These are phyloP conservation scores for Ceuthmochares aereus DNA, from an alignment of 2,113 vertebrate species.

Conservation along the genomic window DNA sequence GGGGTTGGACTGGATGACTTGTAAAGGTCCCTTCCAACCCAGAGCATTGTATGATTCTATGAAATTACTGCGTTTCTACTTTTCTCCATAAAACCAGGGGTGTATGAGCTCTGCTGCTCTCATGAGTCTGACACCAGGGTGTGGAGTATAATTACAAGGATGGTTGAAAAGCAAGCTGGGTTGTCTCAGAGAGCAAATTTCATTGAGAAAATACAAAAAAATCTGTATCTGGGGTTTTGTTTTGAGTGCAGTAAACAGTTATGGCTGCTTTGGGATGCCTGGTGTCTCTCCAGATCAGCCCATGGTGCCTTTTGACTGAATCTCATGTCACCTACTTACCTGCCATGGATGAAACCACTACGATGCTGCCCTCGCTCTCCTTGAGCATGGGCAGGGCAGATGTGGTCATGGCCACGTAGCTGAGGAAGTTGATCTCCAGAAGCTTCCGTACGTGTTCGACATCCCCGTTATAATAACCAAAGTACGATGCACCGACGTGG, in stretches of 20 bases:
- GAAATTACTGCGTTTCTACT: neutral
- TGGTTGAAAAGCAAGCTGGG: neutral
- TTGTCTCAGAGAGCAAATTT: neutral
- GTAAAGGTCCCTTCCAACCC: too few relatives aligned
- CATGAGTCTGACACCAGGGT: neutral
- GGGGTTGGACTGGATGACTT: too few relatives aligned
- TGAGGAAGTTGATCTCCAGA: slow-evolving; percentile 79
- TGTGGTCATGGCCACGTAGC: slow-evolving; percentile 70
- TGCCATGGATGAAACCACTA: slow-evolving; percentile 77
- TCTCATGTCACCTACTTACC: neutral
- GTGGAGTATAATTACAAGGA: neutral
- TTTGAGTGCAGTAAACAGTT: neutral
- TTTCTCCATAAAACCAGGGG: neutral
- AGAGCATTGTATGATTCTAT: too few relatives aligned
- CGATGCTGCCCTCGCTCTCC: slow-evolving; percentile 76
- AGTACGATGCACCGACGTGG: slow-evolving; percentile 24
- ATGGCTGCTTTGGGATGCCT: fast-evolving
- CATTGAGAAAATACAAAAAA: neutral
- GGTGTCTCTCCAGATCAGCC: neutral
- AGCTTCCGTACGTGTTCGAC: slow-evolving; percentile 36
- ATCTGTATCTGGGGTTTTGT: neutral
- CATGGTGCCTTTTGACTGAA: fast-evolving
- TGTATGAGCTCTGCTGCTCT: neutral
- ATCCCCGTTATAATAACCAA: slow-evolving; percentile 54
- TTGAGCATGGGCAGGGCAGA: slow-evolving; percentile 80